Percentiles rank a stretch among this genome's conserved stretches.
These are phyloP conservation scores for Rhinoptilus africanus DNA, from an alignment of 2,113 vertebrate genomes.

Conservation along the genomic window DNA sequence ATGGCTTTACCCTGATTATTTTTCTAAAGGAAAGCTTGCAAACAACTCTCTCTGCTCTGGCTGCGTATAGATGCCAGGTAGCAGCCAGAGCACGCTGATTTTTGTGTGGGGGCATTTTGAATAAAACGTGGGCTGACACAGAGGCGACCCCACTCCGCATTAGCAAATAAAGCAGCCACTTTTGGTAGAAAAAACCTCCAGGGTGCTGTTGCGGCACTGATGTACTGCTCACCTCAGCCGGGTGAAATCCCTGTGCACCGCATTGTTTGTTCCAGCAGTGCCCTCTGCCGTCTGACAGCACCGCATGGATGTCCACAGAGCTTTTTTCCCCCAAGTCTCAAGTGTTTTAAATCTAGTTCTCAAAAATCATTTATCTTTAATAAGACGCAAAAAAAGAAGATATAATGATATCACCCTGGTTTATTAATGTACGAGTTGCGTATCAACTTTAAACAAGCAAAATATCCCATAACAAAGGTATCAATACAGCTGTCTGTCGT, in stretches of 20 bases:
- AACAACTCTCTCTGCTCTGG: neutral
- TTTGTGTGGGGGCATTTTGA: neutral
- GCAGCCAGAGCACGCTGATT: neutral
- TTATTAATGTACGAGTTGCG: neutral
- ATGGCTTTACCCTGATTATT: neutral
- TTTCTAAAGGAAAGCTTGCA: neutral
- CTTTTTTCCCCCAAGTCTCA: accelerated
- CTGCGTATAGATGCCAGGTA: neutral
- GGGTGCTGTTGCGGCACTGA: accelerated
- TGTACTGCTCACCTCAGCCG: neutral
- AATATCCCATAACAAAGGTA: neutral
- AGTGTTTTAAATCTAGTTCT: neutral
- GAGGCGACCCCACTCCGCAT: neutral
- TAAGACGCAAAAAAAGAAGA: neutral
- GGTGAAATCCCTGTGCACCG: too few relatives aligned
- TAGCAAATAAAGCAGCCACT: neutral
- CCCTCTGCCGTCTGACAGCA: conserved; percentile 58
- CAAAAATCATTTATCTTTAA: neutral
- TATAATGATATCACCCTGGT: accelerated
- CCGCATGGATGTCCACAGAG: accelerated
- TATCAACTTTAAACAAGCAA: neutral
- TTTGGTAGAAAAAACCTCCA: neutral
- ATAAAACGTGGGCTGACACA: neutral
- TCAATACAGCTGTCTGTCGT: accelerated
- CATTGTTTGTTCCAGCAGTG: neutral